Base-by-base conservation (phyloP, 2,113 vertebrate species). In the Erythrocebus patas region DNA sequence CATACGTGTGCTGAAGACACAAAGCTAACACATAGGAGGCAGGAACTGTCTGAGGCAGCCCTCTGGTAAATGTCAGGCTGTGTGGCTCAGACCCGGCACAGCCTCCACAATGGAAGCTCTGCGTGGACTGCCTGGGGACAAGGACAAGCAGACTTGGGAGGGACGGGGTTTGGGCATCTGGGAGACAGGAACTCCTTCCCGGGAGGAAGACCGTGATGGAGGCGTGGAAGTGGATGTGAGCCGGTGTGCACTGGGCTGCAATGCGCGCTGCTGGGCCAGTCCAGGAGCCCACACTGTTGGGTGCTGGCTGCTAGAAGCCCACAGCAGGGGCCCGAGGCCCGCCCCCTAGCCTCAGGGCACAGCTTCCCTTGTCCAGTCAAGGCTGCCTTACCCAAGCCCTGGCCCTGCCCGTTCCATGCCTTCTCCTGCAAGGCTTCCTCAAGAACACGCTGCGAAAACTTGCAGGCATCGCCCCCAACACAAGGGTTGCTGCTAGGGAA, bases 111-210 rank as follows among this genome's bases (percentile, higher is more conserved):
- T 3, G 8, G 17, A 23, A n/a, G 25, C 45, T 5, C 38, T 10
- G 2, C 1, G 40, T 2, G 50, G 7, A 22, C 10, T 23, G 2
- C 3, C 13, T 45, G 50, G 18, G 0, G 7, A 43, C 40, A 50
- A 18, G 4, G 20, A 27, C 8, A 12, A 45, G 30, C 5, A 8
- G 8, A 5, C 14, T 30, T 23, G 20, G 72, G 61, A 45, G 32
- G 52, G 43, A 43, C 0, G 23, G 61, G 10, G 10, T 13, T 50
- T 8, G 10, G 40, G 66, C 4, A 14, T 20, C n/a, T 52, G 35
- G 23, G 30, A 81, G 66, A 13, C 2, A 0, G 13, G 23, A 68
- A 48, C 6, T 17, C 14, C 50, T 22, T 43, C 20, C 25, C 32
- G 3, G 13, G 45, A 8, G 3, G 7, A 50, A 25, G 25, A 38